Percentiles rank a stretch among this genome's conserved stretches.
Conservation (phyloP, 2,888 invertebrate species). For the Tillus elongatus region DNA sequence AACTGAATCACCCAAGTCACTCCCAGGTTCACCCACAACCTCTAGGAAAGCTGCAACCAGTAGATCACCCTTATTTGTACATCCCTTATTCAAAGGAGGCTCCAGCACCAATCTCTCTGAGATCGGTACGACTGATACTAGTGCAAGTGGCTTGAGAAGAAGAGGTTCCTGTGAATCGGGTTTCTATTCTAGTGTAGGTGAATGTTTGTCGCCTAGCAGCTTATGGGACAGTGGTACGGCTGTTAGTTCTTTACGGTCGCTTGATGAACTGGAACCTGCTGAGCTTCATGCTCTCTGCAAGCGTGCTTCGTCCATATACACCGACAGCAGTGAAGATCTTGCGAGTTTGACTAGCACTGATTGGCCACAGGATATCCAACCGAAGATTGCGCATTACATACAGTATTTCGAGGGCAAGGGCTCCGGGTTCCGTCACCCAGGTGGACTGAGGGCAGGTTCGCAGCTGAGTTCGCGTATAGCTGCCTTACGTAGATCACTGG, state of each 20-base stretch:
- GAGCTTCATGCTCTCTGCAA: conserved; percentile 52
- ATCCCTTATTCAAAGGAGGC: conserved; percentile 43
- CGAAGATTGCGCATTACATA: conserved; percentile 71
- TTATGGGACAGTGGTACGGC: conserved; percentile 51
- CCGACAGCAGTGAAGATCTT: conserved; percentile 79
- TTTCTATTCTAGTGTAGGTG: conserved; percentile 78
- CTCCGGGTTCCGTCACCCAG: conserved; percentile 47
- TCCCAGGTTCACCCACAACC: conserved; percentile 46
- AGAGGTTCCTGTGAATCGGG: conserved; percentile 84
- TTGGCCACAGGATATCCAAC: conserved; percentile 55
- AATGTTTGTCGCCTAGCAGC: conserved; percentile 39
- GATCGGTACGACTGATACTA: conserved; percentile 27
- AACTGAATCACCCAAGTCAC: conserved; percentile 40
- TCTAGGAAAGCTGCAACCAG: conserved; percentile 33
- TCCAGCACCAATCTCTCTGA: conserved; percentile 39
- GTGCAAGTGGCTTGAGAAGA: conserved; percentile 41
- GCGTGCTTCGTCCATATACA: conserved; percentile 73
- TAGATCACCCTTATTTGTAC: conserved; percentile 48
- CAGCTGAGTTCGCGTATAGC: conserved; percentile 38
- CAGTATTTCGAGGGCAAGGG: conserved; percentile 81
- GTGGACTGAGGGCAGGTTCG: conserved; percentile 37
- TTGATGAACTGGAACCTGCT: conserved; percentile 51
- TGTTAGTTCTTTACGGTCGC: conserved; percentile 49
- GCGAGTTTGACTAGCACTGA: conserved; percentile 74
- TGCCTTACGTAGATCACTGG: conserved; percentile 34